Evolutionary conservation across 2,888 invertebrate genomes (phyloP).

Genomic region (Acrobasis repandana): DNA sequence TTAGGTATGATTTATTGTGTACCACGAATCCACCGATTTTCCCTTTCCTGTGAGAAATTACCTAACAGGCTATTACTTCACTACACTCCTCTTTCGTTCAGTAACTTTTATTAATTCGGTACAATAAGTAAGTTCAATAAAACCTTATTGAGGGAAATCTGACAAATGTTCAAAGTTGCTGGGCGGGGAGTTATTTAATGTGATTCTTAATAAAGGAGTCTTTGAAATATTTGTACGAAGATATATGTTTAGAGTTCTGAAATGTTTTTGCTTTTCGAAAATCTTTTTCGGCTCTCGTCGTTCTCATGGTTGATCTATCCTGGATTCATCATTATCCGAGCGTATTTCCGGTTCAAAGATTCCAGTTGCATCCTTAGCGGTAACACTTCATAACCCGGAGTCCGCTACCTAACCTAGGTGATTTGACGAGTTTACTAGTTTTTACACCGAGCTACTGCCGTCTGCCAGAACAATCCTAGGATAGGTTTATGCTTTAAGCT

Average conservation of each 20-base stretch:
- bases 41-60: constrained; percentile 22
- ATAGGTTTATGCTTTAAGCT: too few species aligned
- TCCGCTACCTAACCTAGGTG: too few species aligned
- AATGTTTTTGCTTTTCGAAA: too few species aligned
- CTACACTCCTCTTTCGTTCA: constrained; percentile 15
- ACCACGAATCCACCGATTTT: constrained; percentile 17
- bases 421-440: too few species aligned
- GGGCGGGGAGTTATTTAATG: not conserved
- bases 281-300: too few species aligned
- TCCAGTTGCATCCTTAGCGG: too few species aligned
- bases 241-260: not conserved
- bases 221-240: not conserved
- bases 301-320: too few species aligned
- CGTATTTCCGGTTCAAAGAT: too few species aligned
- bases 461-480: too few species aligned
- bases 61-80: constrained; percentile 25
- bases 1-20: constrained; percentile 24
- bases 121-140: constrained; percentile 24
- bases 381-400: too few species aligned
- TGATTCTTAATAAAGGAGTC: not conserved
- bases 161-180: constrained; percentile 18
- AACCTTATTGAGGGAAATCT: constrained; percentile 19
- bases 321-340: too few species aligned
- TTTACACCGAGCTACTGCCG: too few species aligned
- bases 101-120: constrained; percentile 25